Evolutionary conservation across 92 coral and sea anemone species (phyloP), one percentile per base, ranked within the genome.

Genomic region (Palythoa grandiflora): DNA sequence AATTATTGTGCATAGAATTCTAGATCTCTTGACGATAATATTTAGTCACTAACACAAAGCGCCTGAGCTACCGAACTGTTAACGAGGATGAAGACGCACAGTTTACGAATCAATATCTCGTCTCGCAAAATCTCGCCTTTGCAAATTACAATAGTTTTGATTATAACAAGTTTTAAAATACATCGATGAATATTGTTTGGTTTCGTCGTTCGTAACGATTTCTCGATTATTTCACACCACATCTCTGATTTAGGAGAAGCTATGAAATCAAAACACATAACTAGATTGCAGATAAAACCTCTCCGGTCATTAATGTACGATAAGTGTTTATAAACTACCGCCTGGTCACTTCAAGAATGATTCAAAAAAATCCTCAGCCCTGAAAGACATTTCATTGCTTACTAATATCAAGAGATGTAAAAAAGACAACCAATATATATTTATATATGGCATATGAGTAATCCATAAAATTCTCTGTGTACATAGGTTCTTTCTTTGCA

Each of bases 401-500:
- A 63, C 19, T 14, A 5, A 63, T 17, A 35, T 60, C 85, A 61
- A 28, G 38, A 68, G 65, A 75, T 63, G 39, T 63, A 60, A 10
- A 14, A 65, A 8, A 65, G 71, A 65, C 38, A 81, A 51, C 75
- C 75, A 81, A 79, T 63, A 81, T 81, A 20, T 14, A 40, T 12
- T 59, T 63, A 81, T 81, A 20, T 14, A 40, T 12, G 40, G 40
- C 38, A 35, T 65, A 47, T 81, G 60, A 65, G 40, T 2, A 71
- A 44, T 39, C 70, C 44, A 48, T 65, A 21, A 50, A 50, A 80
- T 63, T 80, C n/a, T 16, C 57, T 81, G 60, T 48, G 73, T 40
- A 81, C 86, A 81, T 39, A 48, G 65, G 71, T 65, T 81, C 61
- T 44, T 48, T 81, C 75, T 81, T 81, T 65, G 73, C 86, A 81